Evolutionary conservation across 2,888 invertebrate species (phyloP), one percentile per base, ranked within the genome.

Genomic region (Pseudoips prasinana): DNA sequence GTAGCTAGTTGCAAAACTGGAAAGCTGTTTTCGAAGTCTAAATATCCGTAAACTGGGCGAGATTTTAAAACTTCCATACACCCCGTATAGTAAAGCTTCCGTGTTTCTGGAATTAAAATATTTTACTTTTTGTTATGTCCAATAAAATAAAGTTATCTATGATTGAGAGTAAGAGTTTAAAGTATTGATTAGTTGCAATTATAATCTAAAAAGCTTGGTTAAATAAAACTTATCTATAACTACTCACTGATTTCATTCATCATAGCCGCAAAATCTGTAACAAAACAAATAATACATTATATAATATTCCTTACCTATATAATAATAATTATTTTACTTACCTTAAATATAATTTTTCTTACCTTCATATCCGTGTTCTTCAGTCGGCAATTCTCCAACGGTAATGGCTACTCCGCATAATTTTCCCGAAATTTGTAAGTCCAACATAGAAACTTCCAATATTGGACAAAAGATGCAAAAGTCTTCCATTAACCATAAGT

Each of bases 381-480:
- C 89, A 3, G 88, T 84, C 7, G 89, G 85, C 43, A 82, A 47
- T 23, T 92, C 91, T 1, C 93, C 94, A 26, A 94, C 83, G 46
- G 92, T 92, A 19, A 94, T 74, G 53, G 94, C 93, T 41, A 94
- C 91, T 29, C 90, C 91, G 25, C 94, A 88, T 10, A 85, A 80
- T 36, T 87, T 90, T 10, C 90, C 88, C 5, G 77, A 71, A 23
- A 90, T 76, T 31, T 84, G 88, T 42, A 80, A 89, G 61, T 92
- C 92, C 32, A 95, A 89, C 91, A 93, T 92, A 1, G 91, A 92
- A 0, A 92, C 91, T 62, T 94, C 93, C 35, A 93, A 89, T 19
- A 95, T 73, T 5, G 92, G 86, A 3, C 91, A 92, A 46, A 91
- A 91, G 14, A 95, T 68, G 28, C 92, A 87, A 51, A 93, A 92